Evolutionary conservation across 2,888 invertebrate species (phyloP), one percentile per base, ranked within the genome.

Genomic region (Seira sanloemensis): DNA sequence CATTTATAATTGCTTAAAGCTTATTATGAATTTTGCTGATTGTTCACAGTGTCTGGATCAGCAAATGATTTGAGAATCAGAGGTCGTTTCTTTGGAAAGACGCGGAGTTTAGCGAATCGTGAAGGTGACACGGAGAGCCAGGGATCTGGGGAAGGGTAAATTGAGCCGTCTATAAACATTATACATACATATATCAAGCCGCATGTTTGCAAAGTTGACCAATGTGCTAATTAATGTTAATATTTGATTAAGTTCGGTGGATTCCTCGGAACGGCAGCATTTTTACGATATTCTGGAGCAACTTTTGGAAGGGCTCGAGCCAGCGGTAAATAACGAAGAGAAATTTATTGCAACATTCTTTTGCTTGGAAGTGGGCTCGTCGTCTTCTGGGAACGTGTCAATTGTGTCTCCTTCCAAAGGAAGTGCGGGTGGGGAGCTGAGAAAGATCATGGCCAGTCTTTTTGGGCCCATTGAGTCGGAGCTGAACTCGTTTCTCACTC

Each of bases 381-480:
- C 87, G n/a, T 74, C 78, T 2, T 80, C 74, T n/a, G 79, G 88
- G 0, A 77, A 84, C 9, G 79, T 86, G n/a, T 71, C 75, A 18
- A 86, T 81, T 19, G 84, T 82, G 2, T 88, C 88, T 0, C 89
- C 89, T 0, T 85, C 87, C 0, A 89, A 87, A 84, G 75, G 74
- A 2, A 80, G 82, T 62, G 82, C 84, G 0, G 86, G 86, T 89
- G 95, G 95, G 90, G 97, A 96, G 91, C 94, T 96, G 76, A 93
- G 96, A 5, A 94, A 94, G 88, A 95, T 97, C 93, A 97, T 98
- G 97, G 94, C 94, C 78, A 96, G 95, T 88, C 93, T 99, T 90
- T 98, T 99, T 92, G 95, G 96, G 1, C 93, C 95, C 86, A 93
- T 99, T 26, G 98, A 98, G 92, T 93, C 93, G 0, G 97, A 98